These are phyloP conservation scores for Pegoplata infirma DNA, from an alignment of 2,888 invertebrate genomes.

Conservation along the genomic window DNA sequence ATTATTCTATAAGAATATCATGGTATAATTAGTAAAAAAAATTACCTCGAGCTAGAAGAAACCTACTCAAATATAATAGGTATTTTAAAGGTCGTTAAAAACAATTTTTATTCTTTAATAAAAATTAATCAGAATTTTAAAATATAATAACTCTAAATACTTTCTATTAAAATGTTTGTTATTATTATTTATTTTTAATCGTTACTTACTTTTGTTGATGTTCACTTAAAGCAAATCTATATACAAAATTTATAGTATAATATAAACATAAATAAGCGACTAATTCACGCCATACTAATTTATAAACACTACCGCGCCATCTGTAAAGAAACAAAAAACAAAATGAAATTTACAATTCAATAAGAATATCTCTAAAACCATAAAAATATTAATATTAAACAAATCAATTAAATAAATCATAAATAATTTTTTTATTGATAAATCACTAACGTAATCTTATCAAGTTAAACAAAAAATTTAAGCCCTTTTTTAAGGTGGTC, in stretches of 20 bases:
- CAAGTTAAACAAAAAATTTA: background rate
- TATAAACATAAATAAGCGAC: constrained; percentile 91
- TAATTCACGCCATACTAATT: constrained; percentile 95
- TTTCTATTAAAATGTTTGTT: no score
- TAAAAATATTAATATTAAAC: constrained; percentile 14
- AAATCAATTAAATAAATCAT: constrained; percentile 1
- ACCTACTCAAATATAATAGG: no score
- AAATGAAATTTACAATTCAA: no score
- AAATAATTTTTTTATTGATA: background rate
- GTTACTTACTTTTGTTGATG: constrained; percentile 86
- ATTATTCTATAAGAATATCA: no score
- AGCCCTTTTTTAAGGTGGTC: background rate
- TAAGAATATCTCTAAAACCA: constrained; percentile 9
- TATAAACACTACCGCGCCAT: constrained; percentile 97
- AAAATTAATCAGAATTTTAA: no score
- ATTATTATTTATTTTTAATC: background rate
- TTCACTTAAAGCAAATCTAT: constrained; percentile 89
- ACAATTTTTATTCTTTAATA: no score
- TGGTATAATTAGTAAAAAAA: no score
- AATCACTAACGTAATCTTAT: background rate
- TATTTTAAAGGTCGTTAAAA: no score
- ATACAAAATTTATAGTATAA: constrained; percentile 91
- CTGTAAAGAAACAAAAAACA: constrained; percentile 79
- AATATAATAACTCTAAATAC: no score
- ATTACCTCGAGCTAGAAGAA: no score